Conservation (phyloP, 2,113 vertebrate genomes). For the Galeopterus variegatus region DNA sequence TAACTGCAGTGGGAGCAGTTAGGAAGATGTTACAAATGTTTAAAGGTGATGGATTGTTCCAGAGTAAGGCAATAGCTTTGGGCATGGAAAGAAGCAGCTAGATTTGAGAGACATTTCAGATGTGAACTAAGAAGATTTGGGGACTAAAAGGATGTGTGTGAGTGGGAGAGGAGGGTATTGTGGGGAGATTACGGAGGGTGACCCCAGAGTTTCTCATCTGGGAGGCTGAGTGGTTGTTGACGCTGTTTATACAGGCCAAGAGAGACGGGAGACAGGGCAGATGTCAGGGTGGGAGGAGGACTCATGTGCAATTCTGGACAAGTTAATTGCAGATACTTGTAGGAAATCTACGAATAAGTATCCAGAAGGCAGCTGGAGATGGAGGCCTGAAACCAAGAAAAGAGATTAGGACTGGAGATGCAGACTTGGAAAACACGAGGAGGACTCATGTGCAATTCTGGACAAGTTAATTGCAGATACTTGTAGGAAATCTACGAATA, state of each 20-base stretch:
- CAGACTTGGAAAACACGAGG: too few relatives aligned
- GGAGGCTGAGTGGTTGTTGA: background rate
- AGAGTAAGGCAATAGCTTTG: background rate
- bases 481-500: background rate
- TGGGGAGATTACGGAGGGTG: background rate
- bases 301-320: background rate
- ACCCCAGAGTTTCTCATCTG: background rate
- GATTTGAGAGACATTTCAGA: background rate
- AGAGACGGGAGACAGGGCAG: background rate
- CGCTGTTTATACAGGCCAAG: background rate
- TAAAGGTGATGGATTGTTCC: background rate
- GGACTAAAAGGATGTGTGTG: background rate
- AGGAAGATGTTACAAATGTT: background rate
- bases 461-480: constrained; percentile 33
- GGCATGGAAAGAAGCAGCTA: background rate
- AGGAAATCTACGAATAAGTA: background rate
- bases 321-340: constrained; percentile 11
- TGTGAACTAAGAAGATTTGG: background rate
- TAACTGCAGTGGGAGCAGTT: background rate
- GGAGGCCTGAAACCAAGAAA: background rate
- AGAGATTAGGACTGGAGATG: background rate
- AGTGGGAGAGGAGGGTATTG: background rate
- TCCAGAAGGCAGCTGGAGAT: background rate
- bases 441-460: background rate
- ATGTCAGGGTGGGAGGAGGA: background rate